These are phyloP conservation scores for Altica lythri DNA, from an alignment of 2,888 invertebrate species.

Conservation along the genomic window DNA sequence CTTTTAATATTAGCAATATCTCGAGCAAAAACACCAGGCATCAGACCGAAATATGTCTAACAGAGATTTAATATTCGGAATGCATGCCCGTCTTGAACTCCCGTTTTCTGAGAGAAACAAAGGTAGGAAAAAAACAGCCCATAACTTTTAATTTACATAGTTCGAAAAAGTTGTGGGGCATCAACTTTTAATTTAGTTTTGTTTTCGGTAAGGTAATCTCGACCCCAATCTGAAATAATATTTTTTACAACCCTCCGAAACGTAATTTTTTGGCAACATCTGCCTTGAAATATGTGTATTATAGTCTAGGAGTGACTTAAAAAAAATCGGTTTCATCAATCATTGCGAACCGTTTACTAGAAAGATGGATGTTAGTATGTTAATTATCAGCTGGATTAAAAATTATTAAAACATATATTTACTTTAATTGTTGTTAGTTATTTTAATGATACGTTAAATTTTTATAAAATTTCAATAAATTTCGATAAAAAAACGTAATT, in stretches of 20 bases:
- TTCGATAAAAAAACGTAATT: too few species aligned
- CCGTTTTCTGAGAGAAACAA: too few species aligned
- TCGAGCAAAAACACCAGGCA: constrained; percentile 22
- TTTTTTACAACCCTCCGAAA: constrained; percentile 41
- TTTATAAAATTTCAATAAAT: too few species aligned
- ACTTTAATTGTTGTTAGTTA: too few species aligned
- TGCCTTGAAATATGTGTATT: constrained; percentile 46
- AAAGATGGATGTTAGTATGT: too few species aligned
- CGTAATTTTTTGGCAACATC: constrained; percentile 49
- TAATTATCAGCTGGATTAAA: too few species aligned
- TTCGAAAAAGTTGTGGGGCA: constrained; percentile 40
- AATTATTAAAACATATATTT: too few species aligned
- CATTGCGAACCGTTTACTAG: too few species aligned
- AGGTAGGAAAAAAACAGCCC: constrained; percentile 29
- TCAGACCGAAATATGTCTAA: constrained; percentile 26
- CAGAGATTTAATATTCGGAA: constrained; percentile 38
- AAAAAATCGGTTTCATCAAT: constrained; percentile 4
- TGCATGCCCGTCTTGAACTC: constrained; percentile 19
- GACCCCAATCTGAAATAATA: constrained; percentile 44
- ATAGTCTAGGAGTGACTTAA: constrained; percentile 8
- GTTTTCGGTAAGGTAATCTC: constrained; percentile 33
- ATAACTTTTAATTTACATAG: constrained; percentile 43
- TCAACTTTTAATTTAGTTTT: constrained; percentile 47
- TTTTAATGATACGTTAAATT: too few species aligned
- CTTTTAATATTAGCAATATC: constrained; percentile 37